Base-by-base conservation (phyloP, 2,797 vertebrate genomes). In the Manis pentadactyla region DNA sequence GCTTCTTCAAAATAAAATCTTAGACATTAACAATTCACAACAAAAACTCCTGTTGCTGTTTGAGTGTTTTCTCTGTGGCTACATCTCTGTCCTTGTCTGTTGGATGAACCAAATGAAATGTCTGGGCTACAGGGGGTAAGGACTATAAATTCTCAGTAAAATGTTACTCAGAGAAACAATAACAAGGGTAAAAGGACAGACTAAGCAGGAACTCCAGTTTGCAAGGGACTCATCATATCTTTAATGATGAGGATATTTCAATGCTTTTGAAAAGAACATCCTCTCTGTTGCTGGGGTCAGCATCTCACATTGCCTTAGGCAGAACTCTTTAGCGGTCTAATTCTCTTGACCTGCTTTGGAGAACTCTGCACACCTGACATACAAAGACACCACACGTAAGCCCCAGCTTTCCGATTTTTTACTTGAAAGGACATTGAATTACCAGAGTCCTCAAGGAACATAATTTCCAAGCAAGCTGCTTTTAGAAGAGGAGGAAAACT, bases 391-490 rank as follows among this genome's bases (percentile, higher is more conserved):
- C 42, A 61, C 66, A 39, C 29, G 23, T 18, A 64, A 90, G n/a
- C 29, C 59, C 23, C 39, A 19, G 79, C n/a, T 63, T 92, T 71
- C 87, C 25, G 10, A 11, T 75, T 59, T 68, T 74, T 55, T 53
- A 87, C 59, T 78, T 97, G 75, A 83, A 83, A 77, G 73, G 51
- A 90, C 37, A 74, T 29, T 29, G 53, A 79, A n/a, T 77, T 57
- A 39, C 42, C n/a, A 23, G 27, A 63, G 63, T 91, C 90, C n/a
- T 79, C 61, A 82, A 63, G 29, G 42, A 90, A 8, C 55, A 46
- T 75, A n/a, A 92, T 88, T 96, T 86, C 91, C 37, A 68, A 86
- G 39, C 39, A 51, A 95, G 83, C 27, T 21, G 11, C 29, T 93
- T 42, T 83, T 39, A 4, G 4, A 37, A 19, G 71, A 57, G 29